Evolutionary conservation across 2,888 invertebrate genomes (phyloP).

Genomic region (Luperina nickerlii): DNA sequence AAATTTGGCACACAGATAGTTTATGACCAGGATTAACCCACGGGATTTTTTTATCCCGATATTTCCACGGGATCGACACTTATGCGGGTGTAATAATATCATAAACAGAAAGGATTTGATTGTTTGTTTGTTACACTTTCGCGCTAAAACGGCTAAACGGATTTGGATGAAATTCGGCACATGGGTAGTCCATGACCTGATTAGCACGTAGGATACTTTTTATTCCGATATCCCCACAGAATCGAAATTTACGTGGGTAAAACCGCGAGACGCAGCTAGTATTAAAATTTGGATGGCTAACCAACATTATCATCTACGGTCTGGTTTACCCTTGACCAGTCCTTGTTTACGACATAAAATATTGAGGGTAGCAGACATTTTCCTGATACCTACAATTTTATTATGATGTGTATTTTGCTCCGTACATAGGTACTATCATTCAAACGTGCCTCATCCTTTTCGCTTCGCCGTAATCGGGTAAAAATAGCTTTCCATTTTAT

Average conservation of each 20-base stretch:
- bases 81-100: background rate
- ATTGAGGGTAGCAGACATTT: conserved; percentile 15
- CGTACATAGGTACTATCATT: too few relatives aligned
- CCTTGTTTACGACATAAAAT: background rate
- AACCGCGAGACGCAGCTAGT: too few relatives aligned
- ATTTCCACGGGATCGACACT: too few relatives aligned
- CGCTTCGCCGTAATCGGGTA: background rate
- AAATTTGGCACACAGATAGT: too few relatives aligned
- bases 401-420: conserved; percentile 7
- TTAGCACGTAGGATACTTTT: too few relatives aligned
- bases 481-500: conserved; percentile 41
- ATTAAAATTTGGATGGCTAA: background rate
- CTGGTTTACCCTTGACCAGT: background rate
- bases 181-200: background rate
- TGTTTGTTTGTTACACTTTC: too few relatives aligned
- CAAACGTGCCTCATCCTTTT: conserved; percentile 22
- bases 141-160: background rate
- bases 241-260: too few relatives aligned
- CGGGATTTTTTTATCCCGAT: too few relatives aligned
- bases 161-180: background rate
- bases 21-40: too few relatives aligned
- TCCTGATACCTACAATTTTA: background rate
- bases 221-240: too few relatives aligned
- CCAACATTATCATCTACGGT: background rate
- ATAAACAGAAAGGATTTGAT: background rate